Percentiles rank a stretch among this genome's conserved stretches.
phyloP scores from a whole-genome alignment of 1,140 invertebrate genomes.

The Lineus longissimus region DNA sequence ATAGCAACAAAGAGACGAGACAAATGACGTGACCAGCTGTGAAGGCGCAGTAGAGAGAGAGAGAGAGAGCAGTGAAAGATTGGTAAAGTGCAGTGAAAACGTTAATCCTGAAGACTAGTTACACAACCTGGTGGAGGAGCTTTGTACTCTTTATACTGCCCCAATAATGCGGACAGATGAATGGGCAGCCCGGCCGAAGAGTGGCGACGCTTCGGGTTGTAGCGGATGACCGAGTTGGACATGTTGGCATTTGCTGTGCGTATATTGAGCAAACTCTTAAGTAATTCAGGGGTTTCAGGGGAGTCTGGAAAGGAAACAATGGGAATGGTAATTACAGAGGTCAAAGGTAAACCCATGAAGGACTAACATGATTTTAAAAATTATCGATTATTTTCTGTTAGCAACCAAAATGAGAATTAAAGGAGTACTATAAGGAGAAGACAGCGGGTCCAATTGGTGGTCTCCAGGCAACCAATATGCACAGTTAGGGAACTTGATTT shows the following conservation, averaged over 20 bases:
- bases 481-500: too few relatives aligned
- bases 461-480: too few relatives aligned
- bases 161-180: constrained; percentile 6
- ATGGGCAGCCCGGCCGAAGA: neutral
- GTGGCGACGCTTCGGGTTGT: constrained; percentile 4
- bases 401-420: too few relatives aligned
- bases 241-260: neutral
- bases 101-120: neutral
- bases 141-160: constrained; percentile 1
- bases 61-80: neutral
- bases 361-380: too few relatives aligned
- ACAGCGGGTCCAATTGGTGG: too few relatives aligned
- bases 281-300: constrained; percentile 1
- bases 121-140: too few relatives aligned
- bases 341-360: neutral
- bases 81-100: neutral
- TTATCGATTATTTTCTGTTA: too few relatives aligned
- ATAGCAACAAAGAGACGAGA: neutral
- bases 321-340: constrained; percentile 5
- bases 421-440: too few relatives aligned
- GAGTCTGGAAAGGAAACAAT: constrained; percentile 3
- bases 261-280: constrained; percentile 3
- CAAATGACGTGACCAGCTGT: neutral
- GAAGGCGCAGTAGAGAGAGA: neutral
- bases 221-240: neutral